These are phyloP conservation scores for Horisme vitalbata DNA, from an alignment of 2,888 invertebrate species.

Conservation along the genomic window DNA sequence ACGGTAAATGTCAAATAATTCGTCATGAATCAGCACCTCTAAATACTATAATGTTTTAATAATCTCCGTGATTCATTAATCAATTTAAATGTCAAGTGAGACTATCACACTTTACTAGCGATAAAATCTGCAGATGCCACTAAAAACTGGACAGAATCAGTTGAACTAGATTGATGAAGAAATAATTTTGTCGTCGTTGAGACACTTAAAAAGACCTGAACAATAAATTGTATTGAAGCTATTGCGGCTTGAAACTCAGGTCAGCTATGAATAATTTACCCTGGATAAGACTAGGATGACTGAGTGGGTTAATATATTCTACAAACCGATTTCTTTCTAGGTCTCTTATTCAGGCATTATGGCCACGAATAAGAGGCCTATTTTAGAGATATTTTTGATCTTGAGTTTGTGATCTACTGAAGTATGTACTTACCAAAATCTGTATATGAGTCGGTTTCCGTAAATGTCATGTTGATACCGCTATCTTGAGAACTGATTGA, in stretches of 20 bases:
- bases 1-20: neutral
- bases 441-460: slow-evolving; percentile 85
- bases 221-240: neutral
- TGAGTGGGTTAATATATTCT: no score
- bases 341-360: no score
- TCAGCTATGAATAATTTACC: no score
- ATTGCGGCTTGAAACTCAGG: no score
- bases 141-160: slow-evolving; percentile 21
- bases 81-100: slow-evolving; percentile 2
- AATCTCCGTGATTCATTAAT: slow-evolving; percentile 5
- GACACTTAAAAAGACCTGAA: neutral
- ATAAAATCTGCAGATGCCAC: slow-evolving; percentile 10
- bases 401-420: no score
- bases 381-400: no score
- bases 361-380: no score
- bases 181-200: slow-evolving; percentile 4
- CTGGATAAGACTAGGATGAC: no score
- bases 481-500: slow-evolving; percentile 90
- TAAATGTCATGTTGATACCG: slow-evolving; percentile 89
- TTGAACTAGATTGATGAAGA: slow-evolving; percentile 26
- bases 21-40: neutral
- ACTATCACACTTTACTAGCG: neutral
- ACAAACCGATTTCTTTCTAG: no score
- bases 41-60: neutral
- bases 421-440: slow-evolving; percentile 64